These are phyloP conservation scores for Hirtodrosophila duncani DNA, from an alignment of 2,888 invertebrate species.

Conservation along the genomic window DNA sequence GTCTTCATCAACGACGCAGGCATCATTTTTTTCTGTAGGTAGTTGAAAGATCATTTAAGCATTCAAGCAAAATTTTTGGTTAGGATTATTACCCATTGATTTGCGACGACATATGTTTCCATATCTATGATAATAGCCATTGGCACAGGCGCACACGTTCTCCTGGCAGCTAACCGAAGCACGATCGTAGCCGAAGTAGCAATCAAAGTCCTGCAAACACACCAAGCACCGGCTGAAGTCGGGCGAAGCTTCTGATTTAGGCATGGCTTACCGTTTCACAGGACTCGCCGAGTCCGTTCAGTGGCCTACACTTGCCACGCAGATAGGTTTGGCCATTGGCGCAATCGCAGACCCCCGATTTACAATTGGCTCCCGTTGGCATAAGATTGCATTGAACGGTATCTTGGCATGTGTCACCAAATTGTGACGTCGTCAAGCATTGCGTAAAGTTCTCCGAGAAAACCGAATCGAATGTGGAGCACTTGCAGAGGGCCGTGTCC, in stretches of 20 bases:
- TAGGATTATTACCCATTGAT: slow-evolving; percentile 73
- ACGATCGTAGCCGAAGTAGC: slow-evolving; percentile 77
- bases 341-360: slow-evolving; percentile 78
- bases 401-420: slow-evolving; percentile 77
- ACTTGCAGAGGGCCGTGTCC: slow-evolving; percentile 62
- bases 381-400: slow-evolving; percentile 78
- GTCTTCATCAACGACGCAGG: slow-evolving; percentile 77
- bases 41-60: background rate
- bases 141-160: slow-evolving; percentile 75
- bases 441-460: slow-evolving; percentile 71
- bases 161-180: slow-evolving; percentile 76
- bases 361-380: slow-evolving; percentile 78
- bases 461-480: slow-evolving; percentile 69
- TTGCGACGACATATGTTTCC: slow-evolving; percentile 78
- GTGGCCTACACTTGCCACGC: slow-evolving; percentile 75
- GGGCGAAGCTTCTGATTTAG: background rate
- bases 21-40: slow-evolving; percentile 69
- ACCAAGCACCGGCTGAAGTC: background rate
- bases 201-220: slow-evolving; percentile 70
- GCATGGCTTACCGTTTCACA: slow-evolving; percentile 68
- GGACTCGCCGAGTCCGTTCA: slow-evolving; percentile 73
- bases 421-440: slow-evolving; percentile 76
- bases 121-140: slow-evolving; percentile 78
- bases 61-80: background rate
- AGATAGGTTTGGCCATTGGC: slow-evolving; percentile 76